Evolutionary conservation across 2,888 invertebrate genomes (phyloP).

Genomic region (Metallyticus violacea): DNA sequence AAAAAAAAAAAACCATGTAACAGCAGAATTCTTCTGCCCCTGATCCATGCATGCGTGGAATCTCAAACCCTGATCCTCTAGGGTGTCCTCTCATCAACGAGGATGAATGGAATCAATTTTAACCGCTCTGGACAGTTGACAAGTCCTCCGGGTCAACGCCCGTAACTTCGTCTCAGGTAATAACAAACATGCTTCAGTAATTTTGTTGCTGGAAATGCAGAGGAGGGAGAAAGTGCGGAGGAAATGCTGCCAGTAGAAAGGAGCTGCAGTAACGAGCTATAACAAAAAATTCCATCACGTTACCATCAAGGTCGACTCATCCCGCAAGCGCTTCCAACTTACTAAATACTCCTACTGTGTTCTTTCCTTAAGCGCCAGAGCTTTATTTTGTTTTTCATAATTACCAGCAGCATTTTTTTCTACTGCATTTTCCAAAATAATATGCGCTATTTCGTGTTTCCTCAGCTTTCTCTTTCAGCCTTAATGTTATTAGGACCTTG

Average conservation of each 20-base stretch:
- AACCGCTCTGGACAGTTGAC: no score
- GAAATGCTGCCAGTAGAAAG: background rate
- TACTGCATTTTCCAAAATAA: background rate
- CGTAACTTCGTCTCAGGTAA: background rate
- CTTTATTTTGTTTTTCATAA: background rate
- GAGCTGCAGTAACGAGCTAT: background rate
- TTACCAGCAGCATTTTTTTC: background rate
- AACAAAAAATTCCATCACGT: background rate
- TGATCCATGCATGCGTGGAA: no score
- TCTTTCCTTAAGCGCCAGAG: background rate
- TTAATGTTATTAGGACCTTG: background rate
- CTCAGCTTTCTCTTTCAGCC: background rate
- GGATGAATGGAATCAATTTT: no score
- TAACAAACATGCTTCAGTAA: background rate
- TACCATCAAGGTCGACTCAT: background rate
- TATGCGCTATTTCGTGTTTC: background rate
- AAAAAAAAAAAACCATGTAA: no score
- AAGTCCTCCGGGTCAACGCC: no score
- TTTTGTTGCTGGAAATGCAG: background rate
- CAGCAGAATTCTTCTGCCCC: no score
- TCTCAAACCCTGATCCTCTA: no score
- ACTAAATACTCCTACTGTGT: no score
- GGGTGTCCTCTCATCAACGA: no score
- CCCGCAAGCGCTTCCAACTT: background rate
- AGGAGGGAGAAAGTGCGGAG: background rate